Evolutionary conservation across 2,797 vertebrate species (phyloP).

Genomic region (Hoplostethus mediterraneus): DNA sequence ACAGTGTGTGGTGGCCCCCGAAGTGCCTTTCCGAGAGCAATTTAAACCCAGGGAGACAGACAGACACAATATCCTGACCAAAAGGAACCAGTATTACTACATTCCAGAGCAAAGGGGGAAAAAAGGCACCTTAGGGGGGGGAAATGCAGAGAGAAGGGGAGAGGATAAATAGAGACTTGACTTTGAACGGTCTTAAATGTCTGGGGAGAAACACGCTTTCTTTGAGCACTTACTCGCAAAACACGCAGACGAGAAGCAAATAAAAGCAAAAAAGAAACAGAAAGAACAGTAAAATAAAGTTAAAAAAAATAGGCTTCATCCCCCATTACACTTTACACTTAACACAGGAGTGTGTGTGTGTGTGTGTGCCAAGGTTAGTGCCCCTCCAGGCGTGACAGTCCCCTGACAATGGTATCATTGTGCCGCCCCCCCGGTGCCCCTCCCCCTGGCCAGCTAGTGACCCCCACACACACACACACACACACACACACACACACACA

Average conservation of each 20-base stretch:
- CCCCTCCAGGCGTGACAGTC: slow-evolving; percentile 29
- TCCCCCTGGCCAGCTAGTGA: slow-evolving; percentile 49
- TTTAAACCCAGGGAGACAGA: slow-evolving; percentile 89
- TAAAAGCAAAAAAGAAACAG: slow-evolving; percentile 49
- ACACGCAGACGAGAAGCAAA: slow-evolving; percentile 51
- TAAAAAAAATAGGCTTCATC: slow-evolving; percentile 34
- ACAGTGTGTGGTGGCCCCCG: slow-evolving; percentile 86
- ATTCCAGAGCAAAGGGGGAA: slow-evolving; percentile 87
- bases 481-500: too few relatives aligned
- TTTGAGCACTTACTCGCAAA: slow-evolving; percentile 46
- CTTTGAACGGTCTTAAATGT: slow-evolving; percentile 61
- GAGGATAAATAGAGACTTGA: slow-evolving; percentile 63
- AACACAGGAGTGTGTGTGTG: slow-evolving; percentile 27
- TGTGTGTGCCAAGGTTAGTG: slow-evolving; percentile 28
- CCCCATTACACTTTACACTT: slow-evolving; percentile 56
- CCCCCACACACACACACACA: slow-evolving; percentile 16
- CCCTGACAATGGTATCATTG: slow-evolving; percentile 59
- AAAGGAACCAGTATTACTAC: slow-evolving; percentile 89
- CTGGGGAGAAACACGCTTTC: slow-evolving; percentile 45
- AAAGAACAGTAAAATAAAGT: background rate
- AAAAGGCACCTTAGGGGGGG: slow-evolving; percentile 83
- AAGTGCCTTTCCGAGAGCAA: slow-evolving; percentile 87
- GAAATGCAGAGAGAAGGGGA: slow-evolving; percentile 46
- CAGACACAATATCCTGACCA: slow-evolving; percentile 93
- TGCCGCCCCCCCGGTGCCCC: slow-evolving; percentile 23